Base-by-base conservation (phyloP, 2,888 invertebrate species). In the Punctoribates punctum region DNA sequence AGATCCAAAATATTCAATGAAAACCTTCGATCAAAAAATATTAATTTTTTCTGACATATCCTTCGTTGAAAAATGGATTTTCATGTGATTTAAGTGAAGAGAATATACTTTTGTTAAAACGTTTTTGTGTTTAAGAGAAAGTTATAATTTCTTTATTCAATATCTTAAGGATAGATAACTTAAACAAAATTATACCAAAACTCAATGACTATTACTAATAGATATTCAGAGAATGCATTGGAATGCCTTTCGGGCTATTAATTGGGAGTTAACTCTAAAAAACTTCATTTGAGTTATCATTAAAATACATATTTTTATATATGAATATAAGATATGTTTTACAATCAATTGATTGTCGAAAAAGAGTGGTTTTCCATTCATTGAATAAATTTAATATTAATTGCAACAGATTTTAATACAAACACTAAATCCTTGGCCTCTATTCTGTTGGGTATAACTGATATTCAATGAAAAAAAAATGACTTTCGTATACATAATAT, bases 241-340 rank as follows among this genome's bases (percentile, higher is more conserved):
- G 9, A 54, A 62, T 62, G 62, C 62, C 62, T 62, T 62, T 62
- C 62, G 62, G 62, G 62, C 23, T 62, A 62, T 62, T 62, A 25
- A 62, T 62, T 62, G 62, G 62, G 62, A 62, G 62, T 62, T 29
- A 62, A 62, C 62, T 62, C 27, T 27, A 27, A 42, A 34, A 42
- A 42, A 42, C 42, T 42, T 42, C 20, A 23, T 54, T 54, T 25
- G 54, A 54, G 11, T 42, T 42, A 42, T 54, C 54, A 54, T 54
- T 54, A 54, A 54, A 54, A 54, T 54, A 42, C 42, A 42, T 42
- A 42, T 42, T 42, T 42, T 42, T 42, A 34, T 34, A 34, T 34
- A 5, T 42, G 42, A 42, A 42, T 42, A 42, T 42, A 42, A 42
- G 42, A 11, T 42, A 42, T 42, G 13, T 9, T 9, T 42, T 42